phyloP scores from a whole-genome alignment of 37 sponge, comb jelly and placozoan genomes.

The Ephydatia muelleri region DNA sequence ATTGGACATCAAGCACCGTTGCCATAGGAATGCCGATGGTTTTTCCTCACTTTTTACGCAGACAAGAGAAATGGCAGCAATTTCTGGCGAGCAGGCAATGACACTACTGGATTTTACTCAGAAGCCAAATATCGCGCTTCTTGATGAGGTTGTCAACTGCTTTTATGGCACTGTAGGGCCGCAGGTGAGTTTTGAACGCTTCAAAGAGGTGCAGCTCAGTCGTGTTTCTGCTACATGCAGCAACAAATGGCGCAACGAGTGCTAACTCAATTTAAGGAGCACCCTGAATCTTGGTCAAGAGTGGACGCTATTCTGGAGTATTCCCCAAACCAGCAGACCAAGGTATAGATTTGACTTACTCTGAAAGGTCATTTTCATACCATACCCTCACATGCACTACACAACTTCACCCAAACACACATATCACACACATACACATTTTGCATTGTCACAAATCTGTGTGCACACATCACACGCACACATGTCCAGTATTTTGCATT shows the following conservation, averaged over 20 bases:
- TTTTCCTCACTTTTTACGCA: not conserved
- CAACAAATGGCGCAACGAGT: slow-evolving; percentile 91
- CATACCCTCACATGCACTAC: not conserved
- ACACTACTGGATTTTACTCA: slow-evolving; percentile 87
- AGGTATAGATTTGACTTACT: too few species aligned
- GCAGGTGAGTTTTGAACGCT: slow-evolving; percentile 43
- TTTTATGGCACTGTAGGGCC: slow-evolving; percentile 74
- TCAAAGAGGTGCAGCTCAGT: not conserved
- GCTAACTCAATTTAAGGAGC: slow-evolving; percentile 87
- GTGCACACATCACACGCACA: not conserved
- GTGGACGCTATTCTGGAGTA: slow-evolving; percentile 94
- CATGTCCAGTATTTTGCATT: slow-evolving; percentile 89
- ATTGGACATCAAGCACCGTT: not conserved
- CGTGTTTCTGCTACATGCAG: slow-evolving; percentile 45
- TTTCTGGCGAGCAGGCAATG: slow-evolving; percentile 71
- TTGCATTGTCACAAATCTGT: not conserved
- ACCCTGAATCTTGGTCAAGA: slow-evolving; percentile 92
- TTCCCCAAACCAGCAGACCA: slow-evolving; percentile 85
- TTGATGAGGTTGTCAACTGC: slow-evolving; percentile 88
- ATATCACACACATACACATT: not conserved
- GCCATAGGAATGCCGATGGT: not conserved
- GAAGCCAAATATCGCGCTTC: slow-evolving; percentile 81
- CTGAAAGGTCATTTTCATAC: not conserved
- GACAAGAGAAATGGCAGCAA: slow-evolving; percentile 19
- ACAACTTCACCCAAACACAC: not conserved